phyloP scores from a whole-genome alignment of 2,113 vertebrate species.

The Podarcis cretensis region DNA sequence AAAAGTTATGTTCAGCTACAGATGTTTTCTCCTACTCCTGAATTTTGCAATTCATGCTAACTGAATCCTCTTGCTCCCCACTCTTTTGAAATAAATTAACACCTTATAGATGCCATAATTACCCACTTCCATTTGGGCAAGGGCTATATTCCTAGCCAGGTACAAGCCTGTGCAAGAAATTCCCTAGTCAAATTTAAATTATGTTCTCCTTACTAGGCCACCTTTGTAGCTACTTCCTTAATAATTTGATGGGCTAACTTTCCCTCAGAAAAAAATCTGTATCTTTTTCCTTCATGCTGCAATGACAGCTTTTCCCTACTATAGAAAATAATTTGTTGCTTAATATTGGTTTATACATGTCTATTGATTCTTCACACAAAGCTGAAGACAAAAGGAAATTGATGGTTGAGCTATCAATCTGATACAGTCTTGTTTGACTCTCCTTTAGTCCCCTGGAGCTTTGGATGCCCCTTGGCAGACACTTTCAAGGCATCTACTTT shows the following conservation, averaged over 20 bases:
- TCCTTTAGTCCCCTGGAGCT: not conserved
- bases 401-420: not conserved
- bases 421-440: not conserved
- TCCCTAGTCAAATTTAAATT: not conserved
- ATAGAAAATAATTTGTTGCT: not conserved
- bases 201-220: not conserved
- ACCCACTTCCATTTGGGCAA: not conserved
- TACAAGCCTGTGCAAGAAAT: not conserved
- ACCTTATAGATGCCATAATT: not conserved
- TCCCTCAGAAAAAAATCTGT: not conserved
- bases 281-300: not conserved
- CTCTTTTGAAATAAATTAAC: not conserved
- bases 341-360: not conserved
- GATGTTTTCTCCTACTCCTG: not conserved
- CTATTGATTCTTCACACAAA: not conserved
- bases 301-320: not conserved
- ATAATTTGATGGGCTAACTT: not conserved
- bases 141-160: not conserved
- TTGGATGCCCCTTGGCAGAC: not conserved
- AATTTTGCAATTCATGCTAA: not conserved
- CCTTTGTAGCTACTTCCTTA: not conserved
- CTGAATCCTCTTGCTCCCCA: not conserved
- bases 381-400: no score
- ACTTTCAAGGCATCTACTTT: not conserved
- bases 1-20: constrained; percentile 14